Base-by-base conservation (phyloP, 2,888 invertebrate species). In the Choristoneura rosaceana region DNA sequence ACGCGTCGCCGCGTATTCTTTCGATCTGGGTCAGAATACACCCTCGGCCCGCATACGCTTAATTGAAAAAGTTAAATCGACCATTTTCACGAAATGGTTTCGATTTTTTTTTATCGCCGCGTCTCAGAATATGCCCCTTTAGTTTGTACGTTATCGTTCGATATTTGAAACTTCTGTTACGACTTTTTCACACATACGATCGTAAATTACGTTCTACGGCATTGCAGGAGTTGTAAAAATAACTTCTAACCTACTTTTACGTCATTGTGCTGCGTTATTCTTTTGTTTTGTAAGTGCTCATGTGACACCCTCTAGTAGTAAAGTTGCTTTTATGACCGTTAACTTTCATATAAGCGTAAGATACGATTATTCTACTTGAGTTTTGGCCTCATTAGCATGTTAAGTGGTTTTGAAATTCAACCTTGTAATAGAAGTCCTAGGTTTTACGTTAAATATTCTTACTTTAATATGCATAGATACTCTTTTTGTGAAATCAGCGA, bases 31-130 rank as follows among this genome's bases (percentile, higher is more conserved):
- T 87, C 87, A 84, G 84, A 84, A 85, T 84, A 86, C 79, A 82
- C 81, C 84, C 82, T 77, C 81, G 79, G 77, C 78, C 80, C 80
- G 84, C 82, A 85, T 80, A 80, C 84, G 81, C 83, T 89, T 90
- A 90, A 90, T 91, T 90, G 90, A 90, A 91, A 91, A 91, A 92
- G 92, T 92, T 92, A 88, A 90, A 90, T 89, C 88, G 87, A 79
- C 85, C 87, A 88, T 91, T 91, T 86, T 89, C 85, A 84, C 82
- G 82, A 83, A 84, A 87, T 84, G 86, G 84, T 84, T 84, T 87
- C 79, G 76, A 80, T 79, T 82, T 84, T 84, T 84, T 84, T 84
- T 82, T 81, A 73, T 76, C 67, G 71, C 70, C 74, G 61, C 76
- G 74, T 80, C 76, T 77, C 76, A 75, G 75, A 74, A 76, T 75